Conservation (phyloP, 2,113 vertebrate genomes). For the Ardeotis arabs region DNA sequence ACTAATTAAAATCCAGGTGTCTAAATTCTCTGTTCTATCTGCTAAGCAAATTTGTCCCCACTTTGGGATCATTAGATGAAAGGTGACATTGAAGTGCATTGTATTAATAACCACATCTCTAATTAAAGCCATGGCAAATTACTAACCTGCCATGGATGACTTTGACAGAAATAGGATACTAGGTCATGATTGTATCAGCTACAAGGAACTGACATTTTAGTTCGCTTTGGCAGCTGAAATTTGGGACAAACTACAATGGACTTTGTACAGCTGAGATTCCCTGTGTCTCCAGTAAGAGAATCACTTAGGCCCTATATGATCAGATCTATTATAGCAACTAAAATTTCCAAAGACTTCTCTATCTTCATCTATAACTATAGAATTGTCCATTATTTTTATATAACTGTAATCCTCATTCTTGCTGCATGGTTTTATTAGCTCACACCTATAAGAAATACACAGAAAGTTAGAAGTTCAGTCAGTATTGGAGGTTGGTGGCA, state of each 20-base stretch:
- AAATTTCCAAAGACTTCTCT: not conserved
- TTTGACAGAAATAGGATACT: slow-evolving; percentile 65
- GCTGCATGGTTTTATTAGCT: not conserved
- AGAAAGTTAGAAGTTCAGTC: not conserved
- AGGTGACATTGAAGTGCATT: slow-evolving; percentile 64
- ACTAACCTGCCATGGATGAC: slow-evolving; percentile 57
- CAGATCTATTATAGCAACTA: not conserved
- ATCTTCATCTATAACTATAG: not conserved
- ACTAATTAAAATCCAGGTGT: slow-evolving; percentile 37
- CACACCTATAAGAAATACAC: not conserved
- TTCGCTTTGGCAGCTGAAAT: slow-evolving; percentile 30
- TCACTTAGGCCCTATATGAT: not conserved
- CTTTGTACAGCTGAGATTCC: not conserved
- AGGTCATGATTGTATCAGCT: slow-evolving; percentile 16
- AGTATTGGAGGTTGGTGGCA: not conserved
- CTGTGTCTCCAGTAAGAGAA: not conserved
- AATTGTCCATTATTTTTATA: not conserved
- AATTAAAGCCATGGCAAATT: slow-evolving; percentile 65
- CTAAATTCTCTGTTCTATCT: not conserved
- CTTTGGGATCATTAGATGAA: slow-evolving; percentile 44
- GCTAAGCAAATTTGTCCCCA: slow-evolving; percentile 24
- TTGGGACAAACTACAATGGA: not conserved
- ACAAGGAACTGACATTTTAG: slow-evolving; percentile 44
- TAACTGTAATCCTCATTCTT: not conserved
- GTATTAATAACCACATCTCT: slow-evolving; percentile 67